Evolutionary conservation across 2,113 vertebrate genomes (phyloP).

Genomic region (Ictalurus furcatus): DNA sequence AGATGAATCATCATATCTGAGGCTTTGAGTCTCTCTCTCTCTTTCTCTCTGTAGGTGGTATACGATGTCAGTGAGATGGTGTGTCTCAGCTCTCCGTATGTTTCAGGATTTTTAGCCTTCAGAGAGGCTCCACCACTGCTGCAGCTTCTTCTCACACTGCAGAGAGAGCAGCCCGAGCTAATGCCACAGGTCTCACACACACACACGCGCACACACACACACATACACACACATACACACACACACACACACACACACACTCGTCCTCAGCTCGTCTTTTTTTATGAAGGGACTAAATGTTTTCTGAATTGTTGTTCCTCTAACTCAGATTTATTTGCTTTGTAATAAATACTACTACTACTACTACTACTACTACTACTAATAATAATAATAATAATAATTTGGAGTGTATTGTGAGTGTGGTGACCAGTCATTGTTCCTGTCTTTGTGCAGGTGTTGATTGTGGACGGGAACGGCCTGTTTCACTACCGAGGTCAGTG

Average conservation of each 20-base stretch:
- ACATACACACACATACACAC: neutral
- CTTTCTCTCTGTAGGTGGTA: conserved; percentile 74
- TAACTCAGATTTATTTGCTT: neutral
- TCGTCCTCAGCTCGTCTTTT: too few species aligned
- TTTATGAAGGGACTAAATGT: too few species aligned
- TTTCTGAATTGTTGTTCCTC: too few species aligned
- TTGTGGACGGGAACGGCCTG: conserved; percentile 93
- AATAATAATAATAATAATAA: neutral
- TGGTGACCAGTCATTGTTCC: neutral
- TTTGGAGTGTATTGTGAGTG: neutral
- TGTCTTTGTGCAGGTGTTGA: conserved; percentile 78
- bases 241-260: neutral
- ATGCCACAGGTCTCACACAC: conserved; percentile 80
- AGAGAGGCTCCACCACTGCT: conserved; percentile 84
- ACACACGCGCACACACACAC: neutral
- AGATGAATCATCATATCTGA: neutral
- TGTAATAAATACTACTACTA: neutral
- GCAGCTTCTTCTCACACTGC: conserved; percentile 78
- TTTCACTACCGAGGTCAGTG: conserved; percentile 89
- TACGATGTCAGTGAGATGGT: conserved; percentile 87
- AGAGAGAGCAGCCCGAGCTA: conserved; percentile 68
- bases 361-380: neutral
- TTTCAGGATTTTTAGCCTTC: conserved; percentile 90
- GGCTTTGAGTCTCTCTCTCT: neutral
- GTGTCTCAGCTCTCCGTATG: conserved; percentile 78